A percentile compares a stretch with the other conserved stretches of the same genome.
These are phyloP conservation scores for Falco peregrinus DNA, from an alignment of 2,797 vertebrate genomes.

Conservation along the genomic window DNA sequence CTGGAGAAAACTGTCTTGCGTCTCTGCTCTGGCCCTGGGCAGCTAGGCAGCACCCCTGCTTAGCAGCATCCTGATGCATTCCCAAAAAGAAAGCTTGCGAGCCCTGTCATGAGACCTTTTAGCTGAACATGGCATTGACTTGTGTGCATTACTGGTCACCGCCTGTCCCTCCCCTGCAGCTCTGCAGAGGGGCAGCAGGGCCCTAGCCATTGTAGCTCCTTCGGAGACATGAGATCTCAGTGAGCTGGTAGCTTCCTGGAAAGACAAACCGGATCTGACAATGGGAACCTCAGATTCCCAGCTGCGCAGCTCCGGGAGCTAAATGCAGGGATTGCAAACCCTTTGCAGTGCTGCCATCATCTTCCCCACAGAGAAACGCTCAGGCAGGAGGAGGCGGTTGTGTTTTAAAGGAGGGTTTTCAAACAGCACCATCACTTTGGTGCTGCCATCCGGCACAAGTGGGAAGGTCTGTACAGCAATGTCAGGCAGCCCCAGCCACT, in stretches of 20 bases:
- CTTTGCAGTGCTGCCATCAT: neutral
- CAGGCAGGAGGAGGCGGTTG: neutral
- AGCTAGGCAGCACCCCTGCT: neutral
- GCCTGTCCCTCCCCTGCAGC: neutral
- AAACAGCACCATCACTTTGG: neutral
- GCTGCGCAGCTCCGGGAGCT: neutral
- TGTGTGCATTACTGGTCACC: neutral
- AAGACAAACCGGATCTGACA: neutral
- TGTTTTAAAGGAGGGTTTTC: neutral
- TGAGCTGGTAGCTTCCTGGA: neutral
- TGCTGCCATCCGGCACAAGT: neutral
- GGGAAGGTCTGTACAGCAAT: neutral
- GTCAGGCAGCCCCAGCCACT: neutral
- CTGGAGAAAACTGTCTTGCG: neutral
- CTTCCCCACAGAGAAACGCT: neutral
- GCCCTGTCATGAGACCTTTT: rapidly evolving
- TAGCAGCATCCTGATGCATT: neutral
- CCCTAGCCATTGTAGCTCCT: neutral
- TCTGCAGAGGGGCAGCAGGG: neutral
- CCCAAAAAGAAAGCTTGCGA: neutral
- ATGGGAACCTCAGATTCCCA: neutral
- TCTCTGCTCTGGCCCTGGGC: neutral
- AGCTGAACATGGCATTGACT: neutral
- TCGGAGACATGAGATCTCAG: neutral
- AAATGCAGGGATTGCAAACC: neutral